phyloP scores from a whole-genome alignment of 2,113 vertebrate species.

The Xyliphius kryptos region DNA sequence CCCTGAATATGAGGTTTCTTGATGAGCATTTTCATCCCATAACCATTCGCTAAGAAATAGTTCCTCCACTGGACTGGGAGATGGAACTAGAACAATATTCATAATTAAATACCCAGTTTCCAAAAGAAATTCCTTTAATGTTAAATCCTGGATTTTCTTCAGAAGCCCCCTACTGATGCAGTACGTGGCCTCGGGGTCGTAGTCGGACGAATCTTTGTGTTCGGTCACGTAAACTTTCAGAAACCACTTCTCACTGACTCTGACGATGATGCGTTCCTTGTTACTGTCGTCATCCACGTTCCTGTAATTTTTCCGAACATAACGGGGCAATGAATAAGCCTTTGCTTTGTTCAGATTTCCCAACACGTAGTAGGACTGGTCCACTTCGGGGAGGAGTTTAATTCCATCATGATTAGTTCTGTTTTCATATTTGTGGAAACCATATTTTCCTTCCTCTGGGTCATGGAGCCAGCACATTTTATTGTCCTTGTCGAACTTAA shows the following conservation, averaged over 20 bases:
- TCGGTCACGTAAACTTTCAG: slow-evolving; percentile 19
- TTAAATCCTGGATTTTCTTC: neutral
- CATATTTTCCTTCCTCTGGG: slow-evolving; percentile 1
- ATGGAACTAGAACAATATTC: neutral
- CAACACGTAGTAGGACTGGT: slow-evolving; percentile 19
- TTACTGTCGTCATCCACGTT: neutral
- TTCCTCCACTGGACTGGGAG: no score
- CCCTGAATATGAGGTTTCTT: no score
- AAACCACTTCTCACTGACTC: neutral
- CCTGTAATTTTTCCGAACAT: neutral
- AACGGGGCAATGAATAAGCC: neutral
- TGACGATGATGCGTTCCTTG: slow-evolving; percentile 29
- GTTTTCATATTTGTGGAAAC: slow-evolving; percentile 37
- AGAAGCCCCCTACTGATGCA: slow-evolving; percentile 27
- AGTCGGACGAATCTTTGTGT: neutral
- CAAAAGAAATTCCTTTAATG: neutral
- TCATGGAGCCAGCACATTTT: slow-evolving; percentile 3
- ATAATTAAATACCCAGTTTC: neutral
- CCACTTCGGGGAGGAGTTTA: slow-evolving; percentile 7
- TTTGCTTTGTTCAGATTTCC: slow-evolving; percentile 14
- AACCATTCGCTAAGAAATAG: no score
- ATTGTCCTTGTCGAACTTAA: neutral
- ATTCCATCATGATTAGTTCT: neutral
- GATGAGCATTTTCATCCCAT: no score
- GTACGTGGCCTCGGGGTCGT: slow-evolving; percentile 5